Evolutionary conservation across 2,113 vertebrate genomes (phyloP), one percentile per base, ranked within the genome.

Genomic region (Columba livia): DNA sequence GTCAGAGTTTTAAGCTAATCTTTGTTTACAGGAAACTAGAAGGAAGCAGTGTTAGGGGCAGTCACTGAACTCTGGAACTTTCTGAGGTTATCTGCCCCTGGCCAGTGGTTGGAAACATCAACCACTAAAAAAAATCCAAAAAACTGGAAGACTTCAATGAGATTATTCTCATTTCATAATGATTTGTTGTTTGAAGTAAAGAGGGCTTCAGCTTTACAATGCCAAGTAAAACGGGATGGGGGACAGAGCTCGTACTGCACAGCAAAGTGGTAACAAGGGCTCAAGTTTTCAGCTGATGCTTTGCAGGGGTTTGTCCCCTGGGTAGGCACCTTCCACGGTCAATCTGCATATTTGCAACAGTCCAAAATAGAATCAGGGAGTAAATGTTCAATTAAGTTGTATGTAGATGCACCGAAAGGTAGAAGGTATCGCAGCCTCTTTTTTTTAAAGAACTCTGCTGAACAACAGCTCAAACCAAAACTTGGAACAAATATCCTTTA

Each of bases 41-140:
- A 93, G 40, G 67, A 95, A 88, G 53, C 19, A 29, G 26, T n/a
- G 25, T 44, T 62, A 79, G 50, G 36, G 36, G 9, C 54, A 69
- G 60, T 58, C 88, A 85, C 40, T 66, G 90, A 95, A 73, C 90
- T 93, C 88, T 62, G 60, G 28, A 95, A 77, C 54, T 56, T 94
- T 86, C 79, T 34, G 48, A 90, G 47, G 56, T 74, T 74, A 96
- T 70, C 62, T 83, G 66, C 62, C 66, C 54, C 66, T 11, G 15
- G 40, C 17, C 58, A 50, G 10, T 4, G 17, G 25, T 83, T 62
- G 90, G 36, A 83, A 20, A 78, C 9, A 62, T 42, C 54, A 80
- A 66, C 3, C 9, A 67, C 74, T 72, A 69, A 79, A 60, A 60
- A 87, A 85, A 75, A 94, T 44, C 42, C 32, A 60, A 89, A 85